Evolutionary conservation across 2,888 invertebrate genomes (phyloP).

Genomic region (Aphrophora alni): DNA sequence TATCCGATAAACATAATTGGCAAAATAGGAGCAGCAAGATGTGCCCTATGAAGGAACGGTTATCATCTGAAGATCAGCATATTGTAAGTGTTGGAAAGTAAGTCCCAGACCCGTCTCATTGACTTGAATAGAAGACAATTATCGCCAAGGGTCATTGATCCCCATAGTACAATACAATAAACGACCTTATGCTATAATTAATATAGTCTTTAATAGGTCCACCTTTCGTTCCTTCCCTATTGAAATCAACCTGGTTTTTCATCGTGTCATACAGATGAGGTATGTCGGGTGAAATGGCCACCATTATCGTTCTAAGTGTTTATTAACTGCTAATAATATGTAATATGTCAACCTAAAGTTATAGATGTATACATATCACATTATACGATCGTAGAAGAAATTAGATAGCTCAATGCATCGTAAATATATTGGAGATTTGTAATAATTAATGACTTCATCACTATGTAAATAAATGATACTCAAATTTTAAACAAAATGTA

Average conservation of each 20-base stretch:
- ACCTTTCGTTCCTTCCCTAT: neutral
- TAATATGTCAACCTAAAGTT: too few relatives aligned
- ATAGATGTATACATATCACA: too few relatives aligned
- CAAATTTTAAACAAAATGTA: too few relatives aligned
- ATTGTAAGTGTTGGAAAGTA: neutral
- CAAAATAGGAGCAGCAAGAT: neutral
- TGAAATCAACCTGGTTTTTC: neutral
- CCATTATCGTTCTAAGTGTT: neutral
- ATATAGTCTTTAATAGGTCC: slow-evolving; percentile 29
- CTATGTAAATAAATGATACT: too few relatives aligned
- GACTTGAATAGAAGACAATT: slow-evolving; percentile 4
- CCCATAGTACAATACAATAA: slow-evolving; percentile 28
- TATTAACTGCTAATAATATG: neutral
- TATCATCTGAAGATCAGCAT: neutral
- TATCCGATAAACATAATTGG: neutral
- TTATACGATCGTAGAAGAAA: too few relatives aligned
- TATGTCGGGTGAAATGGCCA: neutral
- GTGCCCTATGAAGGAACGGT: neutral
- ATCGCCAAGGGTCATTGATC: neutral
- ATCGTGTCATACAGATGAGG: neutral
- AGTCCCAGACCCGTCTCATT: too few relatives aligned
- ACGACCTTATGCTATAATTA: slow-evolving; percentile 38
- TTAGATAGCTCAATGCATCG: too few relatives aligned
- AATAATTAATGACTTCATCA: too few relatives aligned
- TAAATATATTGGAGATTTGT: too few relatives aligned